These are phyloP conservation scores for Campoplex capitator DNA, from an alignment of 2,888 invertebrate genomes.

Conservation along the genomic window DNA sequence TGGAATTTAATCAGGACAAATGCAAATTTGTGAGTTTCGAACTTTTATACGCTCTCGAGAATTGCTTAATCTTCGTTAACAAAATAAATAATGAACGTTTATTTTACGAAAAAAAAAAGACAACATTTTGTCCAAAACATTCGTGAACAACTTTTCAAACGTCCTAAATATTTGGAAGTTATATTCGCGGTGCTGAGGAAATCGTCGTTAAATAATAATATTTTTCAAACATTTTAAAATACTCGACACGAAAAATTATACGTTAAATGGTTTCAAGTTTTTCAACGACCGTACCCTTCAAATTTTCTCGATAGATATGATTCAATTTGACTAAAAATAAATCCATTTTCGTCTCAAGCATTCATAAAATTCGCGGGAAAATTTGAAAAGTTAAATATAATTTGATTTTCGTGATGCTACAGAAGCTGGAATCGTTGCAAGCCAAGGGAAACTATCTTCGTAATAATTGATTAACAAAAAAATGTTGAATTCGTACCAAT, in stretches of 20 bases:
- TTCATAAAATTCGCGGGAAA: too few relatives aligned
- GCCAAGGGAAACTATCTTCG: background rate
- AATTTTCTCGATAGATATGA: background rate
- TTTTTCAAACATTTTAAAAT: background rate
- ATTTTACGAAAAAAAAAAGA: background rate
- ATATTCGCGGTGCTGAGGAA: background rate
- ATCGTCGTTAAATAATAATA: background rate
- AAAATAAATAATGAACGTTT: background rate
- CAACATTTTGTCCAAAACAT: background rate
- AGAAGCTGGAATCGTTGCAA: background rate
- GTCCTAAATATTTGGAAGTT: background rate
- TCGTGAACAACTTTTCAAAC: background rate
- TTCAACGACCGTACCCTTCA: background rate
- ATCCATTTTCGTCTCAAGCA: background rate
- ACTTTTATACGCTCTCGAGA: background rate
- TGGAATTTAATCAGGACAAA: background rate
- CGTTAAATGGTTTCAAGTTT: background rate
- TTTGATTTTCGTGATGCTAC: background rate
- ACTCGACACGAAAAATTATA: background rate
- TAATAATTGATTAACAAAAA: background rate
- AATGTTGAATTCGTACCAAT: background rate
- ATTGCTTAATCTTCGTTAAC: background rate
- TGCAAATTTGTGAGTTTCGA: background rate
- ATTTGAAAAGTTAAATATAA: background rate
- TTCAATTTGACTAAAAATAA: background rate